phyloP scores from a whole-genome alignment of 2,797 vertebrate genomes.

The Argya squamiceps region DNA sequence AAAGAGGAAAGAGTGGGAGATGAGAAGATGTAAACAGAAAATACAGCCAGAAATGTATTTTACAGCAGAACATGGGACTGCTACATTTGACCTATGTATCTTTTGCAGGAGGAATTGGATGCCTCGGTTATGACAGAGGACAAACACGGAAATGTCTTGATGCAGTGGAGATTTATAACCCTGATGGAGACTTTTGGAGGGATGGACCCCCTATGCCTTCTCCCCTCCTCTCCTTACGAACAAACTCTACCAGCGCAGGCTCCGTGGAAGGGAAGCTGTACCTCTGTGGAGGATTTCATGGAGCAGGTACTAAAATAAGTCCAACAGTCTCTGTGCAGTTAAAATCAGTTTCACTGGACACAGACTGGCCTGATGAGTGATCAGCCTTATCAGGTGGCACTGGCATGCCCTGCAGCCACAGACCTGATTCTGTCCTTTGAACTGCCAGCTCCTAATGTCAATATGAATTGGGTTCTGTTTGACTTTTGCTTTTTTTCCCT shows the following conservation, averaged over 20 bases:
- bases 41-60: not conserved
- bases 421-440: slow-evolving; percentile 5
- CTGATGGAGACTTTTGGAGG: slow-evolving; percentile 92
- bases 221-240: slow-evolving; percentile 89
- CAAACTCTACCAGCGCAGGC: slow-evolving; percentile 87
- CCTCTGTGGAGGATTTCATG: slow-evolving; percentile 93
- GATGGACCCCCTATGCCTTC: slow-evolving; percentile 88
- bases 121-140: slow-evolving; percentile 87
- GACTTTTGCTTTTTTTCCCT: not conserved
- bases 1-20: not conserved
- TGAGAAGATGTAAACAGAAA: not conserved
- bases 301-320: slow-evolving; percentile 84
- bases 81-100: not conserved
- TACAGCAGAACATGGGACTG: not conserved
- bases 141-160: slow-evolving; percentile 93
- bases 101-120: slow-evolving; percentile 92
- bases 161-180: slow-evolving; percentile 93
- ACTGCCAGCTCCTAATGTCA: not conserved
- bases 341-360: not conserved
- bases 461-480: not conserved
- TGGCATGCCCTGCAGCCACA: not conserved
- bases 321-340: not conserved
- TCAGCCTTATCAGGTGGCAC: not conserved
- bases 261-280: slow-evolving; percentile 92
- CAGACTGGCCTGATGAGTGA: not conserved